Evolutionary conservation across 2,888 invertebrate species (phyloP).

Genomic region (Helicoverpa assulta): DNA sequence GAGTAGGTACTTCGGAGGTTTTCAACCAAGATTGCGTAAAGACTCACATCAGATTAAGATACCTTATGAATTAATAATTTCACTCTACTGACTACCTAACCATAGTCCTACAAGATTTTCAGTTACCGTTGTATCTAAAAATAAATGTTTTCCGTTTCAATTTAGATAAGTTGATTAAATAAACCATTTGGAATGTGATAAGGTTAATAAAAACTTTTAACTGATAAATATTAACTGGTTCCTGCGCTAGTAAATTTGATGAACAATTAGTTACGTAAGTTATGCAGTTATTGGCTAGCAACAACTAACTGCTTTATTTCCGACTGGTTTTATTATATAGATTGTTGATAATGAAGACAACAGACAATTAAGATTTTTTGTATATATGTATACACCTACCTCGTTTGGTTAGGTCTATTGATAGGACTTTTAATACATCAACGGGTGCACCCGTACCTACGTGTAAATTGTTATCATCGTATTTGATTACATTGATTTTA

Average conservation of each 20-base stretch:
- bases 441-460: too few species aligned
- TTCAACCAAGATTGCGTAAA: neutral
- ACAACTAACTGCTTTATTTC: slow-evolving; percentile 1
- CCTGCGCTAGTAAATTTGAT: slow-evolving; percentile 2
- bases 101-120: neutral
- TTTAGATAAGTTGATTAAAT: slow-evolving; percentile 33
- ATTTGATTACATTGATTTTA: too few species aligned
- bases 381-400: too few species aligned
- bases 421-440: neutral
- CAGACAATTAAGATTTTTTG: too few species aligned
- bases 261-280: slow-evolving; percentile 19
- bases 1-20: neutral
- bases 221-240: slow-evolving; percentile 25
- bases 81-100: neutral
- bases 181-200: slow-evolving; percentile 41
- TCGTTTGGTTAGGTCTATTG: too few species aligned
- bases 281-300: too few species aligned
- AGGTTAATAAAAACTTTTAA: slow-evolving; percentile 27
- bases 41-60: neutral
- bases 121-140: neutral
- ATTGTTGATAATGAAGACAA: neutral
- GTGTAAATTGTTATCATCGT: neutral
- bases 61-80: slow-evolving; percentile 8
- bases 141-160: slow-evolving; percentile 27
- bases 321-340: too few species aligned